Base-by-base conservation (phyloP, 2,888 invertebrate species). In the Cetonia aurata region DNA sequence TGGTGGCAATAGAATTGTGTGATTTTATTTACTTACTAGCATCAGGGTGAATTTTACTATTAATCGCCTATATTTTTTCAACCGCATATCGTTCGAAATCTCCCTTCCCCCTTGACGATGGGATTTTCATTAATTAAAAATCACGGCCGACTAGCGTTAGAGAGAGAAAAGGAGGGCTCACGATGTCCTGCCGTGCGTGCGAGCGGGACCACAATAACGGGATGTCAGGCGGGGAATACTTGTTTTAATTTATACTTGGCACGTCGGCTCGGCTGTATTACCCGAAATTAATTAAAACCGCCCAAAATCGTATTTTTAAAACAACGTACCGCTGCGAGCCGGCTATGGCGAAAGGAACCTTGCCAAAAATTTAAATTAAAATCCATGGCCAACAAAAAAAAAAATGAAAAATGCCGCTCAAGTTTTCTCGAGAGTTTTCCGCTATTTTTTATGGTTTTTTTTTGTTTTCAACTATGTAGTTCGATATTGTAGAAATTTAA, bases 231-330 rank as follows among this genome's bases (percentile, higher is more conserved):
- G 25, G 25, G 25, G 25, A 25, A 25, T 25, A 25, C 25, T 25
- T 46, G 15, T 50, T 50, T 50, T 50, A 50, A 50, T 50, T 50
- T 50, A 17, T 50, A 50, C 12, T 50, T 50, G 8, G 13, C 50
- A 12, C 50, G 19, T 17, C 50, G 17, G 50, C 6, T 13, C 37
- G 44, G 42, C 44, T 46, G 44, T 59, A 59, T 59, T 59, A 59
- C 59, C 19, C 44, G 44, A 59, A 59, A 59, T 59, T 59, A 59
- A 59, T 59, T 59, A 59, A 53, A 59, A 59, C 59, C 31, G 44
- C 44, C 46, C 44, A n/a, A 59, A 46, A 59, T 59, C 46, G 59
- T 19, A 59, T 59, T 46, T 42, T 44, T 8, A 15, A 57, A 59
- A 53, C 25, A 53, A 25, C 25, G 13, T 13, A 10, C 53, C 4